Evolutionary conservation across 2,797 vertebrate species (phyloP), one percentile per base, ranked within the genome.

Genomic region (Gallinago nigripennis): DNA sequence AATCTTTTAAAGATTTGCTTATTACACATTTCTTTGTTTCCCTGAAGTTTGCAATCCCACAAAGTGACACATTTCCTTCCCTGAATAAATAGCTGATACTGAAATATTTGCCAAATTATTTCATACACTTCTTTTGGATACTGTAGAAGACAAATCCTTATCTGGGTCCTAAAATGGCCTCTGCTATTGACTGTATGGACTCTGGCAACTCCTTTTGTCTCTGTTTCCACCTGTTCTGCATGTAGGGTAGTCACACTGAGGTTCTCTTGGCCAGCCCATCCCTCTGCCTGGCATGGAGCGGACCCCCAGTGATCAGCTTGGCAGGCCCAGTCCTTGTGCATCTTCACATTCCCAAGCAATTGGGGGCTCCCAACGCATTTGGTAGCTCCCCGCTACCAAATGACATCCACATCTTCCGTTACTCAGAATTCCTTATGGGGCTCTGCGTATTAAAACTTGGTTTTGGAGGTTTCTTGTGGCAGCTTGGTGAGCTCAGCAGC

Each of bases 1-100:
- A 92, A 94, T 91, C 91, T 96, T 83, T 68, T 82, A 77, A 92
- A 93, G 82, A 91, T 91, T 92, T 87, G 41, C 77, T 95, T 92
- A 92, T 72, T 89, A 20, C 20, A 46, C 72, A 76, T 64, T 90
- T 37, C 37, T 96, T 96, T 95, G 88, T 96, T 93, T 92, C 46
- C 46, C 69, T 60, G 12, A 88, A 82, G 48, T 63, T 84, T 90
- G 56, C 70, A 91, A 21, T 94, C 56, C 73, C 73, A 66, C 20
- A 27, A 70, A 96, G 53, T 90, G 85, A 94, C 4, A 24, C 48
- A 88, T 57, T 94, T 92, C 86, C 95, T 96, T 81, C 41, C 61
- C 39, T 1, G 2, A 60, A 91, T 73, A 90, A 82, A 72, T 48
- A 92, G 77, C 27, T 84, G 65, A 86, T 76, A 72, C 3, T 76